phyloP scores from a whole-genome alignment of 2,113 vertebrate genomes.

The Okapia johnstoni region DNA sequence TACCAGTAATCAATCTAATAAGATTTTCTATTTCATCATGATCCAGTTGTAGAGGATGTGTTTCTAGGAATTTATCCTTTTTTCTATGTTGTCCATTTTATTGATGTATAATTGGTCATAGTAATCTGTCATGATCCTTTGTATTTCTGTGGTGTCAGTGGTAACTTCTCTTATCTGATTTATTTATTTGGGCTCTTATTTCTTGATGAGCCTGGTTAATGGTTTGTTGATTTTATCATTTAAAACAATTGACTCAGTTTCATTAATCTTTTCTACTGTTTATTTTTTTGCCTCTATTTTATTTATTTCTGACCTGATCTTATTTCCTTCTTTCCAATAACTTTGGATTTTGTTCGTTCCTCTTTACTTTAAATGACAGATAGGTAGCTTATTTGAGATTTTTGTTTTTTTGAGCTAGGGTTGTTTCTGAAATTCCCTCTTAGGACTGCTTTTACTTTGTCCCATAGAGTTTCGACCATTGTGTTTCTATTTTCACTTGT shows the following conservation, averaged over 20 bases:
- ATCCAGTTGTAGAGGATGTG: neutral
- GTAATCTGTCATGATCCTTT: neutral
- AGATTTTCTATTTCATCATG: neutral
- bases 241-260: neutral
- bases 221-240: neutral
- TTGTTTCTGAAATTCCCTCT: neutral
- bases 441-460: neutral
- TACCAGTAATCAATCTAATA: neutral
- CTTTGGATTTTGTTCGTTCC: neutral
- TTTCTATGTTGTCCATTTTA: neutral
- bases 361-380: neutral
- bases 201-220: neutral
- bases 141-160: neutral
- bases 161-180: neutral
- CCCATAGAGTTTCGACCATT: neutral
- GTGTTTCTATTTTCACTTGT: neutral
- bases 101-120: neutral
- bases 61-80: neutral
- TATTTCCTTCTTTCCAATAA: neutral
- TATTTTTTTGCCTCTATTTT: neutral
- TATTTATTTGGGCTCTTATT: neutral
- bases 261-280: neutral
- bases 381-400: neutral
- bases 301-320: neutral
- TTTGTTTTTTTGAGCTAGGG: neutral